phyloP scores from a whole-genome alignment of 2,113 vertebrate genomes.

The Cranoglanis bouderius region DNA sequence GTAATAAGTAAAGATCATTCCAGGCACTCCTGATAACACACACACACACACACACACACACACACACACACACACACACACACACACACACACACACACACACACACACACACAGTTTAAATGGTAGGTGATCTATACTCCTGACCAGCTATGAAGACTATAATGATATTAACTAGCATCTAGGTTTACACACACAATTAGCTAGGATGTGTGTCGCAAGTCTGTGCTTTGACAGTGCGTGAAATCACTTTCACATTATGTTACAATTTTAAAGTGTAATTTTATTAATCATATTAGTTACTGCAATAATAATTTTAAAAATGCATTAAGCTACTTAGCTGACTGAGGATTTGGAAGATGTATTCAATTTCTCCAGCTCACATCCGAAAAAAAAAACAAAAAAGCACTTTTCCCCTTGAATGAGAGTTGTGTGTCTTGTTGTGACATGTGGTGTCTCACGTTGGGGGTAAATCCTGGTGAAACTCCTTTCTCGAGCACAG shows the following conservation, averaged over 20 bases:
- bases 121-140: too few species aligned
- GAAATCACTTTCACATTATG: background rate
- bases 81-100: too few species aligned
- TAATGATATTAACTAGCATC: background rate
- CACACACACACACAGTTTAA: background rate
- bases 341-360: background rate
- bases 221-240: background rate
- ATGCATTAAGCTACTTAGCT: background rate
- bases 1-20: background rate
- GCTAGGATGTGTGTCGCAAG: background rate
- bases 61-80: too few species aligned
- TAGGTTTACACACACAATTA: background rate
- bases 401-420: background rate
- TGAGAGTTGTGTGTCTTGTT: background rate
- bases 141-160: background rate
- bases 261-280: background rate
- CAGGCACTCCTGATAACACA: background rate
- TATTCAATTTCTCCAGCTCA: background rate
- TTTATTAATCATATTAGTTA: background rate
- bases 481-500: constrained; percentile 82
- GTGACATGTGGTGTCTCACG: constrained; percentile 76
- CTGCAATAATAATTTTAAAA: too few species aligned
- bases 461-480: constrained; percentile 91
- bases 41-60: too few species aligned
- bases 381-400: too few species aligned